phyloP scores from a whole-genome alignment of 2,113 vertebrate species.

The Sorex araneus region DNA sequence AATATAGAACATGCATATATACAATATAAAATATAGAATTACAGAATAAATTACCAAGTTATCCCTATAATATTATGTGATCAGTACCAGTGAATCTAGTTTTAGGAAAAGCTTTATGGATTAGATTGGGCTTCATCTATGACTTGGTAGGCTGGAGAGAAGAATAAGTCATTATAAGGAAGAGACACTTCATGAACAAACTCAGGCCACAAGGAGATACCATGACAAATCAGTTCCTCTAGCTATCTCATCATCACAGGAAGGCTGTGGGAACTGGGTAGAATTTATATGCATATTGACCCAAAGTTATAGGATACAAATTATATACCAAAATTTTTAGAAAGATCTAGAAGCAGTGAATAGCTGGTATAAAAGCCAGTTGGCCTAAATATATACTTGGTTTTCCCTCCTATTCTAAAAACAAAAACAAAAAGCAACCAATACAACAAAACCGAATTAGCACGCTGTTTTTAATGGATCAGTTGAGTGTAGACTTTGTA shows the following conservation, averaged over 20 bases:
- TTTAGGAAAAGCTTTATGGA: slow-evolving; percentile 14
- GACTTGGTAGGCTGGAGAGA: neutral
- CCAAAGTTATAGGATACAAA: slow-evolving; percentile 52
- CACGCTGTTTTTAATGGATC: neutral
- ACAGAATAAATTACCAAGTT: slow-evolving; percentile 5
- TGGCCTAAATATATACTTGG: slow-evolving; percentile 40
- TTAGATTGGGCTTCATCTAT: neutral
- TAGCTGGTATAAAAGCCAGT: neutral
- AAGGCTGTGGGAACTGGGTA: neutral
- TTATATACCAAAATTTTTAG: slow-evolving; percentile 42
- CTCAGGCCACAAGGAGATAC: slow-evolving; percentile 5
- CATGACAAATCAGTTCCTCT: neutral
- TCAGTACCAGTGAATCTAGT: neutral
- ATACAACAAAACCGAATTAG: neutral
- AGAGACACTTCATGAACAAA: neutral
- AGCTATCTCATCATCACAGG: too few species aligned
- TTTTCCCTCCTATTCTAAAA: neutral
- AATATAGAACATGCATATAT: too few species aligned
- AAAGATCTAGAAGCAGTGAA: slow-evolving; percentile 35
- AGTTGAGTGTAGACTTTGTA: too few species aligned
- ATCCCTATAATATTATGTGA: neutral
- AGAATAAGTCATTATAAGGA: neutral
- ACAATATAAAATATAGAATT: slow-evolving; percentile 9
- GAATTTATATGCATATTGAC: slow-evolving; percentile 27
- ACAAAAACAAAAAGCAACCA: too few species aligned